Evolutionary conservation across 2,113 vertebrate genomes (phyloP).

Genomic region (Globicephala melas): DNA sequence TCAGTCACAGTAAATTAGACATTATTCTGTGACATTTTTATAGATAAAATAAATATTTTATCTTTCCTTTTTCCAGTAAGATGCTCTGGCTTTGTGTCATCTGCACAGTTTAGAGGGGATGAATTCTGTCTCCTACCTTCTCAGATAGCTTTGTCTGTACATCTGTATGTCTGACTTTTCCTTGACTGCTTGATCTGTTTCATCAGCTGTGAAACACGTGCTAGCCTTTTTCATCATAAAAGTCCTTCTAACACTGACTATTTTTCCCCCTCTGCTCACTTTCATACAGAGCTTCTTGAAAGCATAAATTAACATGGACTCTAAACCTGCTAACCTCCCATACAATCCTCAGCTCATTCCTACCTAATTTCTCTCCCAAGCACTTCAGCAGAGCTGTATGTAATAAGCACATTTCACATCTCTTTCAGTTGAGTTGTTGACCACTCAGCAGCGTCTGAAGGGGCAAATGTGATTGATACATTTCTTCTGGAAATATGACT

Average conservation of each 20-base stretch:
- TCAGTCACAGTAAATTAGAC: not conserved
- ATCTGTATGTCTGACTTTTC: not conserved
- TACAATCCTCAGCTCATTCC: not conserved
- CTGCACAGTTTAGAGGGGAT: fast-evolving
- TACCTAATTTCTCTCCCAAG: not conserved
- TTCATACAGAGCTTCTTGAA: not conserved
- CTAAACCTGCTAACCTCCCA: not conserved
- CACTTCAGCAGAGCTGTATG: not conserved
- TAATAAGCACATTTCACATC: not conserved
- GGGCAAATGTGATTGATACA: not conserved
- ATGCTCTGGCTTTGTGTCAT: not conserved
- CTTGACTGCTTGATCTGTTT: not conserved
- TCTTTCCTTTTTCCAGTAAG: not conserved
- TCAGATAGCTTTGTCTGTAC: not conserved
- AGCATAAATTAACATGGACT: not conserved
- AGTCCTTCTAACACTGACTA: not conserved
- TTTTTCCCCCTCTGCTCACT: not conserved
- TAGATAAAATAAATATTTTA: not conserved
- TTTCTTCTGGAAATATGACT: not conserved
- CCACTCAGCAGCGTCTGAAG: not conserved
- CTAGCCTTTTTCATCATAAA: not conserved
- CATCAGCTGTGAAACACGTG: not conserved
- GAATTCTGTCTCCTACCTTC: not conserved
- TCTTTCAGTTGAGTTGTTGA: not conserved
- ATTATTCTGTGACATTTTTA: not conserved